Percentiles rank a stretch among this genome's conserved stretches.
Conservation (phyloP, 2,113 vertebrate genomes). For the Halcyon malimbica region DNA sequence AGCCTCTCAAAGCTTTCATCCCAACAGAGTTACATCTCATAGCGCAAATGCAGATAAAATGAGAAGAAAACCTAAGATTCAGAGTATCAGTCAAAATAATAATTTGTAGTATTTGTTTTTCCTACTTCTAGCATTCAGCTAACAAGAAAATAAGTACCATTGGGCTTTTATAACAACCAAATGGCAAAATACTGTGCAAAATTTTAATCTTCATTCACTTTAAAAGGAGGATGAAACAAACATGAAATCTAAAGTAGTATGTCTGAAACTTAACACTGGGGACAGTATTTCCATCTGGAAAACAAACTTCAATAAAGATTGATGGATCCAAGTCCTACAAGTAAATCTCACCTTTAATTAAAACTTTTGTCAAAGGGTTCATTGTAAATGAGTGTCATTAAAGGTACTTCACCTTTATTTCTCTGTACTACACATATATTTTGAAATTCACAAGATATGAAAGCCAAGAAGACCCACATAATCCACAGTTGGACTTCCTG, state of each 20-base stretch:
- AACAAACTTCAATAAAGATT: neutral
- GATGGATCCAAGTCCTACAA: neutral
- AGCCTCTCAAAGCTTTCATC: neutral
- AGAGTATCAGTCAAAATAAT: fast-evolving
- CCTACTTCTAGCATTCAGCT: neutral
- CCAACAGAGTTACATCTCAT: neutral
- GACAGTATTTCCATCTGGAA: neutral
- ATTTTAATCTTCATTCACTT: neutral
- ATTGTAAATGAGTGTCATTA: neutral
- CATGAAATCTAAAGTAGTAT: neutral
- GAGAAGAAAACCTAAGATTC: neutral
- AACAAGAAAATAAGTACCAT: neutral
- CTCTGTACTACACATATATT: neutral
- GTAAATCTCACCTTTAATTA: neutral
- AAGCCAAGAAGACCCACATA: neutral
- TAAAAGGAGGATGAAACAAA: neutral
- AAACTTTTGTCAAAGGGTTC: neutral
- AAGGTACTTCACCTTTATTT: neutral
- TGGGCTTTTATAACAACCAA: neutral
- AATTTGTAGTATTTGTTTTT: neutral
- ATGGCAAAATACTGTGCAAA: neutral
- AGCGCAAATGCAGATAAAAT: neutral
- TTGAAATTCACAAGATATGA: neutral
- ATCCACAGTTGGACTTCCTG: neutral
- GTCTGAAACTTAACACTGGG: neutral